phyloP scores from a whole-genome alignment of 1,140 invertebrate genomes.

The Eupristina koningsbergeri region DNA sequence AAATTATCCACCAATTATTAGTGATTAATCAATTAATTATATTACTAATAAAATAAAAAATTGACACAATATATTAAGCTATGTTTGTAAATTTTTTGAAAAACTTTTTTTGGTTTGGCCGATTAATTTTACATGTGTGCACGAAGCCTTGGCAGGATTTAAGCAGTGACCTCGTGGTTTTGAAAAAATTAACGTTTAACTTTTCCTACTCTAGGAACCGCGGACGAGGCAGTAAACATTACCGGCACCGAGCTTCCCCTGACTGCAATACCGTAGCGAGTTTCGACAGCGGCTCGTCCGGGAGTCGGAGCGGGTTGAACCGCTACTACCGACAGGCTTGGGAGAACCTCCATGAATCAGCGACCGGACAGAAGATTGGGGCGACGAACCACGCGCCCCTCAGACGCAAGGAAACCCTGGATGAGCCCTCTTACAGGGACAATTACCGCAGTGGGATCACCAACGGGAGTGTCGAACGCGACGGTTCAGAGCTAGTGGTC shows the following conservation, averaged over 20 bases:
- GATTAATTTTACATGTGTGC: background rate
- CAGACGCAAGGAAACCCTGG: constrained; percentile 81
- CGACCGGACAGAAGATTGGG: constrained; percentile 73
- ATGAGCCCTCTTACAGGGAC: constrained; percentile 77
- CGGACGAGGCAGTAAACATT: constrained; percentile 82
- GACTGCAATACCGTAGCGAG: constrained; percentile 92
- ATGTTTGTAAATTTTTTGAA: background rate
- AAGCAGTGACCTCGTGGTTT: background rate
- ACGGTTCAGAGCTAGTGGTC: constrained; percentile 86
- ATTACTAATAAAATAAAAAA: no score
- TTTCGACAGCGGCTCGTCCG: constrained; percentile 88
- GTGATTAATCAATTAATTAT: no score
- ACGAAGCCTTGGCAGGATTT: no score
- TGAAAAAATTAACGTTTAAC: background rate
- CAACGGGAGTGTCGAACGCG: constrained; percentile 74
- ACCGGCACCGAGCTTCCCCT: constrained; percentile 87
- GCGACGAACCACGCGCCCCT: constrained; percentile 73
- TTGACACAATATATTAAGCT: no score
- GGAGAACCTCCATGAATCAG: constrained; percentile 91
- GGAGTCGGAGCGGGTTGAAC: constrained; percentile 86
- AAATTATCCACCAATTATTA: no score
- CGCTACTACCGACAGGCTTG: constrained; percentile 91
- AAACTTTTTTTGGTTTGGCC: background rate
- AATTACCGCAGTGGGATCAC: constrained; percentile 66
- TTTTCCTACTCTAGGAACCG: constrained; percentile 76